These are phyloP conservation scores for Cirrhinus mrigala DNA, from an alignment of 2,797 vertebrate genomes.

Conservation along the genomic window DNA sequence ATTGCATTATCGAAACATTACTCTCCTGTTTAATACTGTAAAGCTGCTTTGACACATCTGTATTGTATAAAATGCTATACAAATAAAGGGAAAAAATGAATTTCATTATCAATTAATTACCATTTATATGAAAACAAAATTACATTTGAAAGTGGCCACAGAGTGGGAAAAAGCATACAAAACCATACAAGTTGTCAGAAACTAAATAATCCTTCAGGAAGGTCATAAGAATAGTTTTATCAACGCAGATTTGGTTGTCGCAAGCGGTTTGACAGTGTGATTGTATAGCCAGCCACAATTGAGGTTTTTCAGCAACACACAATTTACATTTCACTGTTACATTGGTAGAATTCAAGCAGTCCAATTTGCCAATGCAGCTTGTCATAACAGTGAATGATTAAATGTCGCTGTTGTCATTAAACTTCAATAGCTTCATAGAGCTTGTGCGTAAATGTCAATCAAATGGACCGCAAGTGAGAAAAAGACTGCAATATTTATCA, in stretches of 20 bases:
- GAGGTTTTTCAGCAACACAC: not conserved
- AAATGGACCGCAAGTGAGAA: not conserved
- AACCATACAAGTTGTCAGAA: not conserved
- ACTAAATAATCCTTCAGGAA: not conserved
- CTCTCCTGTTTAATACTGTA: not conserved
- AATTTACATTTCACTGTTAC: not conserved
- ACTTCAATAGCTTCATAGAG: not conserved
- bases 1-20: not conserved
- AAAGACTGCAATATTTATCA: not conserved
- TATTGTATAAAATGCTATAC: not conserved
- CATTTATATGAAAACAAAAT: not conserved
- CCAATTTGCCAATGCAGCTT: not conserved
- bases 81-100: not conserved
- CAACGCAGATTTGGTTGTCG: not conserved
- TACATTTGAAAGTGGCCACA: not conserved
- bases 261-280: not conserved
- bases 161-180: not conserved
- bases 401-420: not conserved
- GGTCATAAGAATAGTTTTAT: not conserved
- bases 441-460: not conserved
- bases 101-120: not conserved
- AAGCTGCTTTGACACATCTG: not conserved
- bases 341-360: not conserved
- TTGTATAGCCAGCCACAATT: not conserved
- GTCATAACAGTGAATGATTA: not conserved